phyloP scores from a whole-genome alignment of 2,888 invertebrate species.

The Ochropleura leucogaster region DNA sequence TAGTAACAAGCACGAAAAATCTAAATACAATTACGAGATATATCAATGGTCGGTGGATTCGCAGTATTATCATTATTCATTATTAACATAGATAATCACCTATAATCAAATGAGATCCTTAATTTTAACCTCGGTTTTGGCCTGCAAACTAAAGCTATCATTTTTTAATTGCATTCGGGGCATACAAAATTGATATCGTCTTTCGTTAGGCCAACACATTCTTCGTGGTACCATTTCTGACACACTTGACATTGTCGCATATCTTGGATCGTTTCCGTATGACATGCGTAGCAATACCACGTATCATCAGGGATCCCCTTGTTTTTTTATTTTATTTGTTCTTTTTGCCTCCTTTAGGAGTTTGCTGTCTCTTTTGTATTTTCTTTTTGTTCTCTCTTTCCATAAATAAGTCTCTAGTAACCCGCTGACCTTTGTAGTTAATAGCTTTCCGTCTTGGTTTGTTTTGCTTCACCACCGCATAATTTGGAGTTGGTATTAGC shows the following conservation, averaged over 20 bases:
- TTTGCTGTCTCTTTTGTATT: neutral
- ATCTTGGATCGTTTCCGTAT: conserved; percentile 1
- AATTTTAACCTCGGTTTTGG: no score
- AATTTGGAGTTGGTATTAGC: conserved; percentile 1
- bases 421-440: neutral
- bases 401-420: conserved; percentile 3
- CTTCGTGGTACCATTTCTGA: conserved; percentile 3
- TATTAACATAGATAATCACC: no score
- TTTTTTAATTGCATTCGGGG: no score
- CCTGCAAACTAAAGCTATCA: no score
- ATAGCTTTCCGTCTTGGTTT: neutral
- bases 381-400: neutral
- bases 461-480: conserved; percentile 2
- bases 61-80: no score
- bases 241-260: conserved; percentile 1
- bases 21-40: neutral
- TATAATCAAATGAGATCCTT: no score
- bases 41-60: no score
- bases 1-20: neutral
- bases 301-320: neutral
- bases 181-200: no score
- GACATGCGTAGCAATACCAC: neutral
- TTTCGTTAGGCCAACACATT: neutral
- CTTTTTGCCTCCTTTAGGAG: neutral
- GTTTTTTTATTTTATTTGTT: conserved; percentile 5